Evolutionary conservation across 2,113 vertebrate genomes (phyloP).

Genomic region (Bombycilla garrulus): DNA sequence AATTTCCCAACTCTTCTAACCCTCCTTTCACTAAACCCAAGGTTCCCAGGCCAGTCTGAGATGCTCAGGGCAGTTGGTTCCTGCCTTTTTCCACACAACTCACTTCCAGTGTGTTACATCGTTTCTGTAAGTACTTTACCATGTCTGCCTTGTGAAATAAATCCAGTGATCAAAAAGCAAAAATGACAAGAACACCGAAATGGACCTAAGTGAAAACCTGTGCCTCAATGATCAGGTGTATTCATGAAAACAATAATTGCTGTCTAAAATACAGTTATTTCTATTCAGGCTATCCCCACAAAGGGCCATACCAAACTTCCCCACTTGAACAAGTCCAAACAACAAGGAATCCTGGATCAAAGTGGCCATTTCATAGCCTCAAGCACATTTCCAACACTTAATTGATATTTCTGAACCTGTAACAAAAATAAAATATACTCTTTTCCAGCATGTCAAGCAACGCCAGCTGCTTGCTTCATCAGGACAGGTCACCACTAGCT

Average conservation of each 20-base stretch:
- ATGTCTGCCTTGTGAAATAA: background rate
- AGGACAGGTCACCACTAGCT: background rate
- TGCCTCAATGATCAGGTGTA: rapidly evolving
- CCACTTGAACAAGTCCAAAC: background rate
- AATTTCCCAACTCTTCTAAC: background rate
- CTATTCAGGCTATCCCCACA: background rate
- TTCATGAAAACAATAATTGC: background rate
- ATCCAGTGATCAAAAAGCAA: background rate
- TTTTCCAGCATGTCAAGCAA: background rate
- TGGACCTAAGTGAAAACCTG: background rate
- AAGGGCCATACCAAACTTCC: background rate
- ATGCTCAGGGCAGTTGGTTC: background rate
- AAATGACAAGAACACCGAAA: background rate
- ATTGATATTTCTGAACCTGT: background rate
- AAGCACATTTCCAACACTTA: background rate
- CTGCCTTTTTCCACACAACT: background rate
- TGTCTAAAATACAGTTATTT: background rate
- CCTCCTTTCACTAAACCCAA: background rate
- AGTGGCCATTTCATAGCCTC: background rate
- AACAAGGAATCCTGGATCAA: background rate
- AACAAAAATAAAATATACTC: background rate
- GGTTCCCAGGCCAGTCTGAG: rapidly evolving
- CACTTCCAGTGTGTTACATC: background rate
- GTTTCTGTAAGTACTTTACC: background rate
- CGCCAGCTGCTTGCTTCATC: background rate